These are phyloP conservation scores for Zonitis immaculata DNA, from an alignment of 2,888 invertebrate genomes.

Conservation along the genomic window DNA sequence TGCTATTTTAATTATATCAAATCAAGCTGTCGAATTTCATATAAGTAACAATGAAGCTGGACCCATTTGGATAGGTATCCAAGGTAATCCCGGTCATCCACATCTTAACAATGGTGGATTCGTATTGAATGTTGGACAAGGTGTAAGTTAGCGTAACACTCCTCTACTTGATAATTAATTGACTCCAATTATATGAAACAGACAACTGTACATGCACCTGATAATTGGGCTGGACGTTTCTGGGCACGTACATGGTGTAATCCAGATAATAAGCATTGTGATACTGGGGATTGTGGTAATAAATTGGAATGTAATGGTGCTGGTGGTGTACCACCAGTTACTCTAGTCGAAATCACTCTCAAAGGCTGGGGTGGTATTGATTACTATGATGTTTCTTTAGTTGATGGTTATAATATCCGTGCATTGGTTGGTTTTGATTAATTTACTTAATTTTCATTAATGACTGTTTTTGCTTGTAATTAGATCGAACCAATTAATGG, in stretches of 20 bases:
- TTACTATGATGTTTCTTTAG: constrained; percentile 49
- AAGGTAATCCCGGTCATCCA: no score
- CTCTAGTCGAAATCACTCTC: constrained; percentile 48
- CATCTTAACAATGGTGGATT: no score
- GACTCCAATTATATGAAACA: no score
- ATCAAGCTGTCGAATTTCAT: constrained; percentile 23
- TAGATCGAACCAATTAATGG: constrained; percentile 38
- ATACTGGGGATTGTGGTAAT: constrained; percentile 47
- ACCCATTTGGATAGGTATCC: no score
- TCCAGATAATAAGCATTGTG: constrained; percentile 44
- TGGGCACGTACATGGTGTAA: constrained; percentile 43
- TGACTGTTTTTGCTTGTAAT: background rate
- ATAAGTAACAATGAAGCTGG: constrained; percentile 28
- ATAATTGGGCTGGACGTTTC: constrained; percentile 42
- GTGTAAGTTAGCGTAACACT: no score
- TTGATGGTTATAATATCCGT: constrained; percentile 50
- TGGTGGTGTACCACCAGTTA: constrained; percentile 47
- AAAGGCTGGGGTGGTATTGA: constrained; percentile 41
- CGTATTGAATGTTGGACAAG: constrained; percentile 25
- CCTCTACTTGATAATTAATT: no score
- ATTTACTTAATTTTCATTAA: background rate
- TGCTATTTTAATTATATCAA: constrained; percentile 9
- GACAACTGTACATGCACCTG: constrained; percentile 26
- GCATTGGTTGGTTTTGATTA: constrained; percentile 35
- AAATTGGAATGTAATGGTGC: constrained; percentile 46